phyloP scores from a whole-genome alignment of 2,888 invertebrate species.

The Autographa pulchrina region DNA sequence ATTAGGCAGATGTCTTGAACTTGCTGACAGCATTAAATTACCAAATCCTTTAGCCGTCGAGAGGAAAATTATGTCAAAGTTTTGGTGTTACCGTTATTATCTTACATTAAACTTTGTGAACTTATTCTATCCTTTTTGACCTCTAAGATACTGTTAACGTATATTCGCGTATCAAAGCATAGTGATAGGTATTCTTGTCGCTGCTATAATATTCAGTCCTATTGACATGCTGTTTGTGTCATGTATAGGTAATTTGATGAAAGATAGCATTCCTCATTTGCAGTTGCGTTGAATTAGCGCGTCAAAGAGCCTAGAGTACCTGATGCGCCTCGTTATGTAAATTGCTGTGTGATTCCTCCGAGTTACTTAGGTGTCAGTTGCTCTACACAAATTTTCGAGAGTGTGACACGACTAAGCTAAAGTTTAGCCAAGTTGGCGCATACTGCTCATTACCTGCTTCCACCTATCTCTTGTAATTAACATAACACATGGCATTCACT shows the following conservation, averaged over 20 bases:
- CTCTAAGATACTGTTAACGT: not conserved
- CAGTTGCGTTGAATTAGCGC: slow-evolving; percentile 53
- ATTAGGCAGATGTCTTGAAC: slow-evolving; percentile 26
- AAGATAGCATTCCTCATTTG: slow-evolving; percentile 62
- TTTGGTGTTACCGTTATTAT: slow-evolving; percentile 15
- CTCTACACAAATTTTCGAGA: slow-evolving; percentile 51
- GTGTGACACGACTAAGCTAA: slow-evolving; percentile 35
- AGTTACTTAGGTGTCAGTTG: slow-evolving; percentile 55
- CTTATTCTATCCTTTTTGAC: not conserved
- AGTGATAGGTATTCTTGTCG: not conserved
- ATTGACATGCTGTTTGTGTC: slow-evolving; percentile 16
- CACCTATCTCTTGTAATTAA: slow-evolving; percentile 34
- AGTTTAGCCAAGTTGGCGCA: slow-evolving; percentile 33
- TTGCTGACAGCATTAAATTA: slow-evolving; percentile 19
- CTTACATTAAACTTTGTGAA: not conserved
- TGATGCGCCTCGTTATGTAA: slow-evolving; percentile 67
- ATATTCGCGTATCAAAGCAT: not conserved
- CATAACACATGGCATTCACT: slow-evolving; percentile 24
- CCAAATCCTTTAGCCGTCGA: slow-evolving; percentile 12
- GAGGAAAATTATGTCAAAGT: slow-evolving; percentile 10
- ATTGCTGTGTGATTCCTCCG: slow-evolving; percentile 65
- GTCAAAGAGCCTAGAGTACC: slow-evolving; percentile 60
- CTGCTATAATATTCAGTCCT: slow-evolving; percentile 14
- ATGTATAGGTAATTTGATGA: slow-evolving; percentile 54
- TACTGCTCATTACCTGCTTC: slow-evolving; percentile 34